Percentiles rank a stretch among this genome's conserved stretches.
These are phyloP conservation scores for Amiota minor DNA, from an alignment of 2,888 invertebrate species.

Conservation along the genomic window DNA sequence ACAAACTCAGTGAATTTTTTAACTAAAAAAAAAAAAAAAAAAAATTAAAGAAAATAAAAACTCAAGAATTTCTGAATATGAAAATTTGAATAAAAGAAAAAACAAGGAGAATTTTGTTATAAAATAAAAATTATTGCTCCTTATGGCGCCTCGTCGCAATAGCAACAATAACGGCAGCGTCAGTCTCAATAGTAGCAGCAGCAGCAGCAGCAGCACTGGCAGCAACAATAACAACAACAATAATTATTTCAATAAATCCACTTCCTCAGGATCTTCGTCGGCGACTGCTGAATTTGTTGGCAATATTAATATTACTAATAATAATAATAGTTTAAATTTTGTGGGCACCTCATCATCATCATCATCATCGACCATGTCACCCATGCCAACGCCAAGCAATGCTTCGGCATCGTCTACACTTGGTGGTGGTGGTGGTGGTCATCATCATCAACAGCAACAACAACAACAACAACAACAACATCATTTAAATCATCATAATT, in stretches of 20 bases:
- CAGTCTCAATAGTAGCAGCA: conserved; percentile 30
- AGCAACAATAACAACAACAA: conserved; percentile 37
- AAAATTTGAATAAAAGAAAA: background rate
- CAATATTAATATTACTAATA: too few relatives aligned
- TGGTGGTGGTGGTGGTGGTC: background rate
- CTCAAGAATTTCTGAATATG: background rate
- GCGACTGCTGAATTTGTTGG: too few relatives aligned
- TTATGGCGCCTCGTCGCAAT: conserved; percentile 77
- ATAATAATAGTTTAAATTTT: too few relatives aligned
- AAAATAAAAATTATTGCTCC: conserved; percentile 55
- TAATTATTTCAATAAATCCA: conserved; percentile 49
- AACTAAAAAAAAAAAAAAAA: background rate
- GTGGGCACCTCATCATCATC: background rate
- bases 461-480: conserved; percentile 35
- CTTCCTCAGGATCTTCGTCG: too few relatives aligned
- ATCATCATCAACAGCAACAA: conserved; percentile 41
- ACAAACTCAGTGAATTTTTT: conserved; percentile 26
- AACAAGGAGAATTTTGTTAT: conserved; percentile 37
- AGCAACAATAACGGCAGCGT: conserved; percentile 53
- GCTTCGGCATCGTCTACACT: conserved; percentile 13
- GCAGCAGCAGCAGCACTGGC: conserved; percentile 59
- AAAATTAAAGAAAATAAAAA: conserved; percentile 17
- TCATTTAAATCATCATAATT: conserved; percentile 31
- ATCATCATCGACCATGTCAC: conserved; percentile 19
- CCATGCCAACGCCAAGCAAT: conserved; percentile 25